Evolutionary conservation across 2,888 invertebrate genomes (phyloP).

Genomic region (Hecatera dysodea): DNA sequence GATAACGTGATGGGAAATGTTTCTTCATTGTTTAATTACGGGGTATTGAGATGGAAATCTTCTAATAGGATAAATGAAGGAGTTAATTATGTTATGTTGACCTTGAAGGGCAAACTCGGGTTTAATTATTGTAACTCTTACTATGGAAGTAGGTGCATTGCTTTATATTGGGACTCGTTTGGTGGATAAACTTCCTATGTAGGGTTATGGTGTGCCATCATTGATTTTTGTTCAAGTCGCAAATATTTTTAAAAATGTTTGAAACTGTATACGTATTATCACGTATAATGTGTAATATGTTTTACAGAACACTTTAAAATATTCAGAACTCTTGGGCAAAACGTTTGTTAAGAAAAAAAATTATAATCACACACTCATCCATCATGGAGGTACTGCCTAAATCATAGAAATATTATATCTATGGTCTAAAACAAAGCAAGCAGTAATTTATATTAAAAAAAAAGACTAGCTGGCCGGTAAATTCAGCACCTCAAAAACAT

Average conservation of each 20-base stretch:
- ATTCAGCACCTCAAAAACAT: not conserved
- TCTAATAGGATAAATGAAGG: not conserved
- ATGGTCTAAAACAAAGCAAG: too few relatives aligned
- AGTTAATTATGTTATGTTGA: conserved; percentile 8
- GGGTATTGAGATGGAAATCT: conserved; percentile 22
- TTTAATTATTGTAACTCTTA: not conserved
- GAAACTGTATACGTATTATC: not conserved
- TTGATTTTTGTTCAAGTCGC: not conserved
- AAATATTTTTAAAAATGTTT: not conserved
- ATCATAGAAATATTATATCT: too few relatives aligned
- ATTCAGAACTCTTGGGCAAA: too few relatives aligned
- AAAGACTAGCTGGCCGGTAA: not conserved
- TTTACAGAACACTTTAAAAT: too few relatives aligned
- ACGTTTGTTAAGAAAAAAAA: too few relatives aligned
- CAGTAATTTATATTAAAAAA: too few relatives aligned
- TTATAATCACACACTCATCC: too few relatives aligned
- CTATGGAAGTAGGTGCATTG: too few relatives aligned
- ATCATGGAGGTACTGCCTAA: too few relatives aligned
- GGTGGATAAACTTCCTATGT: not conserved
- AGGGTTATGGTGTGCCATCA: not conserved
- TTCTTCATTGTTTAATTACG: conserved; percentile 45
- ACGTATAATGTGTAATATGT: too few relatives aligned
- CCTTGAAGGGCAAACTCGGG: not conserved
- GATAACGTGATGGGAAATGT: conserved; percentile 31
- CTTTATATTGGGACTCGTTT: not conserved